phyloP scores from a whole-genome alignment of 2,113 vertebrate species.

The Ivindomyrus marchei region DNA sequence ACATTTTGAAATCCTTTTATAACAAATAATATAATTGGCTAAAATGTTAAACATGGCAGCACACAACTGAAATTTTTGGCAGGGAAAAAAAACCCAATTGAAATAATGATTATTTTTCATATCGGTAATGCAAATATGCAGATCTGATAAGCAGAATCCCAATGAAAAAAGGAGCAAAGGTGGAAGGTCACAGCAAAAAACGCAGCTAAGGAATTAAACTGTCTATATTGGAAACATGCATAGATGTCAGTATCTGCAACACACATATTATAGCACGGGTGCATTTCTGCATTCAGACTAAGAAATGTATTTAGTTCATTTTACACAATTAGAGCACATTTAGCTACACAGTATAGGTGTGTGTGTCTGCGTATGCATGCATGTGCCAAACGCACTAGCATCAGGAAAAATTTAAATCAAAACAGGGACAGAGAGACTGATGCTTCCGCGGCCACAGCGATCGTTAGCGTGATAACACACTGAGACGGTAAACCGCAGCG shows the following conservation, averaged over 20 bases:
- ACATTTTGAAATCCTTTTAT: neutral
- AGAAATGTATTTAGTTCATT: neutral
- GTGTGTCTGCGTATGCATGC: neutral
- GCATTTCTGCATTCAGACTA: neutral
- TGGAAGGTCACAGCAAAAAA: neutral
- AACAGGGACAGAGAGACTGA: slow-evolving; percentile 56
- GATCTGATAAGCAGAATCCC: neutral
- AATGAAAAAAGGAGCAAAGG: neutral
- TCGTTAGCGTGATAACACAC: slow-evolving; percentile 72
- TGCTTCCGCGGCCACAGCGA: slow-evolving; percentile 78
- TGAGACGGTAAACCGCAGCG: slow-evolving; percentile 84
- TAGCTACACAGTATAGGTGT: neutral
- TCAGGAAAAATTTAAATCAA: slow-evolving; percentile 23
- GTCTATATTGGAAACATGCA: neutral
- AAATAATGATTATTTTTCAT: neutral
- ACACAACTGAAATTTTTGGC: neutral
- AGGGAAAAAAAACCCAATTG: neutral
- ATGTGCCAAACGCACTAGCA: neutral
- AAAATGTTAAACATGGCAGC: neutral
- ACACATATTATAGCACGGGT: neutral
- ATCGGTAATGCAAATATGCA: neutral
- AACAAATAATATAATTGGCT: neutral
- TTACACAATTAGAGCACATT: neutral
- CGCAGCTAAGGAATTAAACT: neutral
- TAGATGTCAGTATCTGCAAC: neutral